A percentile compares a stretch with the other conserved stretches of the same genome.
These are phyloP conservation scores for Pocillopora meandrina DNA, from an alignment of 92 coral and sea anemone genomes.

Conservation along the genomic window DNA sequence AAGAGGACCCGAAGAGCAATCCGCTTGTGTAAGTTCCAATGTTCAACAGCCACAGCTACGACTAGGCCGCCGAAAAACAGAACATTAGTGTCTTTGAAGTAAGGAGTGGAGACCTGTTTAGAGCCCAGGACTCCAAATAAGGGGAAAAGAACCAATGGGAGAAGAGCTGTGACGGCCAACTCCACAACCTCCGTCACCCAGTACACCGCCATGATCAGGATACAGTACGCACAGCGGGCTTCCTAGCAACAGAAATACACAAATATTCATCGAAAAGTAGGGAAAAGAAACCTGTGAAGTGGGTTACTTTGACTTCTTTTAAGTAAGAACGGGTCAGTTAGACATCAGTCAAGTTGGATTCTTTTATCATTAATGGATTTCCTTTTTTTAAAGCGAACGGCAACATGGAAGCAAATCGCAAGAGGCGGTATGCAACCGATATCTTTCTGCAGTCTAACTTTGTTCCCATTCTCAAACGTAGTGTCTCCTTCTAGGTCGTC, in stretches of 20 bases:
- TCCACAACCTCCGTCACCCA: constrained; percentile 98
- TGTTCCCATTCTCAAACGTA: too few species aligned
- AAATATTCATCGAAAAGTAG: background rate
- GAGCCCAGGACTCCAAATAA: constrained; percentile 94
- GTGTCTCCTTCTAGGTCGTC: too few species aligned
- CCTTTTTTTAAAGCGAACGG: too few species aligned
- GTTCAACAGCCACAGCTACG: constrained; percentile 95
- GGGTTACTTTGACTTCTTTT: too few species aligned
- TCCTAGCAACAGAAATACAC: constrained; percentile 55
- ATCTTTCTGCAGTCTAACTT: too few species aligned
- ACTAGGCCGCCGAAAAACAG: constrained; percentile 92
- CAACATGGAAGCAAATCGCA: too few species aligned
- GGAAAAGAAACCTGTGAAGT: too few species aligned
- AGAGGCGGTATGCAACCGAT: too few species aligned
- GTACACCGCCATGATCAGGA: constrained; percentile 92
- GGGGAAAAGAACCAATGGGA: constrained; percentile 91
- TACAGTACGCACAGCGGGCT: constrained; percentile 92
- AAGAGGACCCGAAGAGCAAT: constrained; percentile 90
- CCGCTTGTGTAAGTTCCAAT: constrained; percentile 97
- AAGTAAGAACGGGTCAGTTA: too few species aligned
- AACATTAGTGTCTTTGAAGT: constrained; percentile 92
- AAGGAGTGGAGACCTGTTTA: constrained; percentile 82
- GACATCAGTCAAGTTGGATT: too few species aligned
- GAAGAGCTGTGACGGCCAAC: constrained; percentile 90
- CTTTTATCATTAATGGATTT: too few species aligned